Percentiles rank a stretch among this genome's conserved stretches.
Evolutionary conservation across 35 echinoderm and acorn worm genomes (phyloP).

Genomic region (Heliocidaris tuberculata): DNA sequence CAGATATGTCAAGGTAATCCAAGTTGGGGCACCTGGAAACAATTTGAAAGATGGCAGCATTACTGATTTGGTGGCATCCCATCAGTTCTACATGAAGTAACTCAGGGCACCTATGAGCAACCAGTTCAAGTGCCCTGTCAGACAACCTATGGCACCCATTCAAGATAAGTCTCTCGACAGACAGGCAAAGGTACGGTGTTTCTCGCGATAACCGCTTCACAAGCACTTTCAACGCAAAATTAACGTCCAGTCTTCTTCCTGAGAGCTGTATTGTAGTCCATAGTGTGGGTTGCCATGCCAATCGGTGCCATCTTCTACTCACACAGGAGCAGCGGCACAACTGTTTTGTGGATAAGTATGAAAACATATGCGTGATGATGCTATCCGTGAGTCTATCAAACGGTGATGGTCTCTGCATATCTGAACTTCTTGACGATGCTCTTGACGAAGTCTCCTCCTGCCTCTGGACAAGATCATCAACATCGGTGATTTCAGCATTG

Average conservation of each 20-base stretch:
- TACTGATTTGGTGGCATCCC: slow-evolving; percentile 86
- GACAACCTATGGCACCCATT: slow-evolving; percentile 86
- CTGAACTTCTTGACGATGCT: background rate
- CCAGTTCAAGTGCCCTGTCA: slow-evolving; percentile 65
- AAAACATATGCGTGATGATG: slow-evolving; percentile 90
- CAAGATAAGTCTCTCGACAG: slow-evolving; percentile 72
- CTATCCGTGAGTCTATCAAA: slow-evolving; percentile 81
- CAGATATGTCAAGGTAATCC: slow-evolving; percentile 92
- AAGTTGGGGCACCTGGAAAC: slow-evolving; percentile 86
- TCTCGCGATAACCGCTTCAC: slow-evolving; percentile 82
- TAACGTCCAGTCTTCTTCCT: slow-evolving; percentile 62
- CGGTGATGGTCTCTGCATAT: slow-evolving; percentile 40
- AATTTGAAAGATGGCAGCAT: slow-evolving; percentile 92
- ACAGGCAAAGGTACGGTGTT: slow-evolving; percentile 91
- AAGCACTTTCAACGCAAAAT: slow-evolving; percentile 78
- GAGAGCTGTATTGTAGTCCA: slow-evolving; percentile 82
- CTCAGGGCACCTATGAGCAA: slow-evolving; percentile 82
- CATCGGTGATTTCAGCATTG: background rate
- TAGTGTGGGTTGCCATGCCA: slow-evolving; percentile 85
- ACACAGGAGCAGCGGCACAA: slow-evolving; percentile 85
- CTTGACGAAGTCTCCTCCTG: background rate
- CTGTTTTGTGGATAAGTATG: slow-evolving; percentile 84
- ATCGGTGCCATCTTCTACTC: slow-evolving; percentile 82
- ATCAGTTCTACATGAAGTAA: slow-evolving; percentile 81
- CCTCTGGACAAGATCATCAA: background rate